phyloP scores from a whole-genome alignment of 2,888 invertebrate genomes.

The Cerceris ruficornis region DNA sequence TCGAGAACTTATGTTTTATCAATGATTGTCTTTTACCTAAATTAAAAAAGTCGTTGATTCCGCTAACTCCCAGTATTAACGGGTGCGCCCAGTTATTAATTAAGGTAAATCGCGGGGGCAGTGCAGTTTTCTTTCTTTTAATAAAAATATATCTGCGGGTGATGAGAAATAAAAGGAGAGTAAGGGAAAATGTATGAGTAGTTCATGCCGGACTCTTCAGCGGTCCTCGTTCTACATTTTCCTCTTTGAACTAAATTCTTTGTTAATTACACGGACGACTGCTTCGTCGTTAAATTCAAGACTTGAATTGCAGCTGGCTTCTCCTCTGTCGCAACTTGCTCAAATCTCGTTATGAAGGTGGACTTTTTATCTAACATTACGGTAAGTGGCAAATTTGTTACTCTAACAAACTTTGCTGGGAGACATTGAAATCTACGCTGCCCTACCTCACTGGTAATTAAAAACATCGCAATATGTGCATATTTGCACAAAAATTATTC shows the following conservation, averaged over 20 bases:
- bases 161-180: constrained; percentile 40
- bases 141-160: constrained; percentile 27
- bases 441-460: neutral
- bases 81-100: constrained; percentile 18
- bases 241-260: constrained; percentile 63
- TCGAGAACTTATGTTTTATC: no score
- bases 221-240: constrained; percentile 48
- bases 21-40: no score
- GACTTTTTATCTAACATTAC: constrained; percentile 26
- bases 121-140: neutral
- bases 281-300: constrained; percentile 68
- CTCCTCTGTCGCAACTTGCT: constrained; percentile 10
- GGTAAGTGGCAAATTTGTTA: constrained; percentile 19
- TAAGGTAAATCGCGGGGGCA: constrained; percentile 27
- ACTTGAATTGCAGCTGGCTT: constrained; percentile 52
- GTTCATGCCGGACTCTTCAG: constrained; percentile 44
- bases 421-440: neutral
- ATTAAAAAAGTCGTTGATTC: no score
- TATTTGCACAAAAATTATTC: no score
- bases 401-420: constrained; percentile 6
- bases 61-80: no score
- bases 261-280: constrained; percentile 73
- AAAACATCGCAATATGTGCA: neutral
- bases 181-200: constrained; percentile 40
- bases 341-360: constrained; percentile 34